phyloP scores from a whole-genome alignment of 2,113 vertebrate genomes.

The Girardinichthys multiradiatus region DNA sequence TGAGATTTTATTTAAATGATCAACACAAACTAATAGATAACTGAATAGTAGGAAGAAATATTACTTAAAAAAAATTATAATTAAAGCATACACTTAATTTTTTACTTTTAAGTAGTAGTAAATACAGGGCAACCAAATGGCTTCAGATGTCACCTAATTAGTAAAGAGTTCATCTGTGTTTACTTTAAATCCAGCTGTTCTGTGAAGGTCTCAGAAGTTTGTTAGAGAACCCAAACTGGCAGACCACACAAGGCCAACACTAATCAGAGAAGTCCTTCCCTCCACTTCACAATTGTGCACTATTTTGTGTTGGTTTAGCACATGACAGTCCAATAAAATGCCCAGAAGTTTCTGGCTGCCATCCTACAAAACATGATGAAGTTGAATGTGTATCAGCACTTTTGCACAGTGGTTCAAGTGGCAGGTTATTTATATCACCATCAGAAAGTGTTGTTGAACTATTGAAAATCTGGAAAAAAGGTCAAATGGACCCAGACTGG shows the following conservation, averaged over 20 bases:
- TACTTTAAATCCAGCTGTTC: too few relatives aligned
- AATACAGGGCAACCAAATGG: background rate
- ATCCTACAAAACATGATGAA: background rate
- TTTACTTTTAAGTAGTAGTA: background rate
- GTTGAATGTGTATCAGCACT: background rate
- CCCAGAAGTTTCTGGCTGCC: background rate
- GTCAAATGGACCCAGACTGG: slow-evolving; percentile 24
- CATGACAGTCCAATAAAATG: background rate
- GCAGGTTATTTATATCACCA: background rate
- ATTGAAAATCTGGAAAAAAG: slow-evolving; percentile 17
- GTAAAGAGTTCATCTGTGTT: background rate
- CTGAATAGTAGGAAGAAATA: background rate
- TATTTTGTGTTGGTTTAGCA: background rate
- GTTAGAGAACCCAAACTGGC: too few relatives aligned
- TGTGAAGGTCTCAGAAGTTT: too few relatives aligned
- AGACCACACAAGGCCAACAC: too few relatives aligned
- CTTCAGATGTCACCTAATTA: background rate
- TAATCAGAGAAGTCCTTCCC: background rate
- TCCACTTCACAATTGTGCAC: background rate
- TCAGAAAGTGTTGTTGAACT: background rate
- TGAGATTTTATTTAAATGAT: background rate
- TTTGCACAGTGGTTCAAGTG: background rate
- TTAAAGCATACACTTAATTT: background rate
- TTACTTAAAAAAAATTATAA: background rate
- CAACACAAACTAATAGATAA: background rate